Evolutionary conservation across 2,113 vertebrate species (phyloP), one percentile per base, ranked within the genome.

Genomic region (Chaenogobius annularis): DNA sequence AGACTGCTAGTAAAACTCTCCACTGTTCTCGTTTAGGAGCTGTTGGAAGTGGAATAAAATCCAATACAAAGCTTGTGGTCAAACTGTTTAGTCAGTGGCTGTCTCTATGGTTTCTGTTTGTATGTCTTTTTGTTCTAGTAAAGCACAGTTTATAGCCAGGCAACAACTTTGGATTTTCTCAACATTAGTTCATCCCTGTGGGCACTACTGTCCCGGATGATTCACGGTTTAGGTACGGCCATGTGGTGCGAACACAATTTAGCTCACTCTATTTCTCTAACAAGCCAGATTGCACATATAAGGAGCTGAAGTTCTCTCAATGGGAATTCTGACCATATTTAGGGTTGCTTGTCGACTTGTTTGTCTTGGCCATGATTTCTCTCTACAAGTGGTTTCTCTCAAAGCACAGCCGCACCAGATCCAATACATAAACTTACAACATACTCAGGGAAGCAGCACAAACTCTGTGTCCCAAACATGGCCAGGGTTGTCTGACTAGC

Each of bases 241-340:
- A 84, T 87, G 84, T 82, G 82, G 86, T 78, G 70, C 75, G 63
- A 84, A 72, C 58, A 68, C 52, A 77, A 78, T 76, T 75, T 67
- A 13, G 17, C n/a, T 23, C 77, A 77, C 70, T 71, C 70, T 74
- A 73, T 63, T 55, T 62, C 81, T 74, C 70, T 61, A 59, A 82
- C 82, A 80, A 82, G 75, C 82, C 78, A 14, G 80, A 83, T 79
- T 91, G 93, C 84, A 91, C 93, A 91, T 94, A 93, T 93, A 94
- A 92, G 93, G 93, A 92, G 89, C 69, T 92, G 83, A 88, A 87
- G 81, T 74, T 88, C 84, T 87, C 87, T 90, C 88, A 88, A 83
- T 90, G 85, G 84, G 88, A 90, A 87, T 90, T 86, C 77, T 91
- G 93, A 92, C 93, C 93, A 93, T 94, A 94, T 94, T 93, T 94